Conservation (phyloP, 2,888 invertebrate species). For the Drosophila paramelanica region DNA sequence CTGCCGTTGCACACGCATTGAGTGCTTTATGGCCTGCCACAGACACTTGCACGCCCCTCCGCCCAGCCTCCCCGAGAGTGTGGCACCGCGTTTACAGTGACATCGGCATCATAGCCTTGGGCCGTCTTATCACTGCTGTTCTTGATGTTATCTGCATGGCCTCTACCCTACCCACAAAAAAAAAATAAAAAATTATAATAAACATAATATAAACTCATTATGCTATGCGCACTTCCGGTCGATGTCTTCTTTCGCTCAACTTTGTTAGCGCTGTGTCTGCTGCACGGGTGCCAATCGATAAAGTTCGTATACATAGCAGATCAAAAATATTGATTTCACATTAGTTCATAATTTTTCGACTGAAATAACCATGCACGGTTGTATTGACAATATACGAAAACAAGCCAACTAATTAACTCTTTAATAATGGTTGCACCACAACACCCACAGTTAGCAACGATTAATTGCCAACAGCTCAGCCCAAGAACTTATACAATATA, state of each 20-base stretch:
- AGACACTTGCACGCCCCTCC: conserved; percentile 1
- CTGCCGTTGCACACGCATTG: conserved; percentile 41
- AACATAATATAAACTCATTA: conserved; percentile 48
- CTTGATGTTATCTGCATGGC: conserved; percentile 45
- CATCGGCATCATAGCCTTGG: conserved; percentile 9
- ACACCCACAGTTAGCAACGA: background rate
- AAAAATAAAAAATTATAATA: conserved; percentile 8
- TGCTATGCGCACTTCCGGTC: conserved; percentile 62
- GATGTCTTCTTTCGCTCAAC: conserved; percentile 8
- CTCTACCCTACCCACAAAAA: conserved; percentile 21
- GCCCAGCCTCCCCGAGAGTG: conserved; percentile 22
- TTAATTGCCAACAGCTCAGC: background rate
- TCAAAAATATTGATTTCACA: conserved; percentile 4
- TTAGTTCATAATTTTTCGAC: background rate
- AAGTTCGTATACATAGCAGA: background rate
- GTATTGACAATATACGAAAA: too few relatives aligned
- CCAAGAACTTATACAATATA: background rate
- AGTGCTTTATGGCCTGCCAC: conserved; percentile 53
- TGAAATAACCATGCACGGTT: too few relatives aligned
- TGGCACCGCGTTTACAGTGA: conserved; percentile 25
- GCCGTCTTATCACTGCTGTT: conserved; percentile 53
- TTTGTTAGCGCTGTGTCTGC: conserved; percentile 25
- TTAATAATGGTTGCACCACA: too few relatives aligned
- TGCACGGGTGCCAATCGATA: conserved; percentile 23
- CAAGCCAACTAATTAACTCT: too few relatives aligned